Base-by-base conservation (phyloP, 2,888 invertebrate genomes). In the Netelia inedita region DNA sequence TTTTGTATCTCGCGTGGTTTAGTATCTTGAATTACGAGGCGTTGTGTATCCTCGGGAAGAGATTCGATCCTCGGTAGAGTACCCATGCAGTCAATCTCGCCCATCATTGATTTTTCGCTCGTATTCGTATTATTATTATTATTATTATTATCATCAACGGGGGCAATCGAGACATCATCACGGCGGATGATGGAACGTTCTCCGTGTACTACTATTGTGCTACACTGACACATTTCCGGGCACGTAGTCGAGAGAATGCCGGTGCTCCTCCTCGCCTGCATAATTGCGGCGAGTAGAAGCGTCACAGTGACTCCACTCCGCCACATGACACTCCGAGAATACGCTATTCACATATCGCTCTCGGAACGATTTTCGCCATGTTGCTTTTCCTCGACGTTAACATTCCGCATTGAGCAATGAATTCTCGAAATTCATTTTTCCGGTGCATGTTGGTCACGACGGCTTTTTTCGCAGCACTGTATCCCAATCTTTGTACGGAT, bases 271-370 rank as follows among this genome's bases (percentile, higher is more conserved):
- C 92, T 91, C 91, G 93, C 93, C 11, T 14, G 46, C 92, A 91
- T 91, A 85, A 91, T 89, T 91, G 92, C 93, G 91, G 92, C 93
- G 89, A 93, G 90, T 88, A 92, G 89, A 81, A 93, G 87, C 82
- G 89, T 88, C 90, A 91, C 89, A 23, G 79, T 63, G 43, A 79
- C 71, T 69, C 79, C 71, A 86, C 91, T 89, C 92, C 92, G 92
- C 93, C 92, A 92, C 85, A 89, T 90, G 89, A 87, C 82, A 68
- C 61, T 53, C 75, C 65, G 74, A 63, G 43, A 86, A 16, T 16
- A 19, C 73, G 61, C 55, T 72, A 63, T 78, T 85, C 85, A 76
- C 85, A 72, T 72, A 66, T 83, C 61, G 53, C 35, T 63, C 28
- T 50, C 28, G 28, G 78, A 43, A 10, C 87, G 76, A 71, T 53